Base-by-base conservation (phyloP, 1,140 invertebrate genomes). In the Aphidius ervi region DNA sequence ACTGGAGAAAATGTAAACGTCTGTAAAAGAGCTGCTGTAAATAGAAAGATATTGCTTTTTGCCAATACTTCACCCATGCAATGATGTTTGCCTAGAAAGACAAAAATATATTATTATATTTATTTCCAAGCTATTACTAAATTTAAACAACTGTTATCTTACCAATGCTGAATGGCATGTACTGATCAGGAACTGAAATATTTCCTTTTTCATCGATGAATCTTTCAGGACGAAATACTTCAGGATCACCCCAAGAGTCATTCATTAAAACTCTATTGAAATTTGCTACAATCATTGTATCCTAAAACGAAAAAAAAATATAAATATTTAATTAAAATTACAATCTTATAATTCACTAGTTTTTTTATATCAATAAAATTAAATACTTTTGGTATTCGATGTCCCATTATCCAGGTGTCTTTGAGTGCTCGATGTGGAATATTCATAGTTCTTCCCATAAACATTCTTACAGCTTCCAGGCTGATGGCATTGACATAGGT, bases 31-130 rank as follows among this genome's bases (percentile, higher is more conserved):
- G 86, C 83, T 3, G 91, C 85, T 4, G 86, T 88, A 69, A 94
- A 92, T 20, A 95, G 70, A 67, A 96, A 96, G 9, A 96, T 82
- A 67, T 94, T 95, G 61, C 90, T 87, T 67, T 87, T 88, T 1
- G 92, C 93, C 55, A 96, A 72, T 20, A 86, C 80, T 78, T 95
- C 92, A 8, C 94, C 94, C 70, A 94, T 87, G 69, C 94, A 97
- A 46, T 88, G 85, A 71, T 89, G 88, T 68, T 89, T 92, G 9
- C 87, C 87, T 87, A 64, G 39, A 66, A 69, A 10, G 49, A 9
- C 53, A 65, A 46, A 10, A 7, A 31, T 40, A 40, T 43, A 39
- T 41, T 52, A 53, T 42, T 52, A 4, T 8, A n/a, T 50, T 50
- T 63, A 31, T 31, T 1, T 31, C 1, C 23, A 31, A 31, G 23